A percentile compares a stretch with the other conserved stretches of the same genome.
These are phyloP conservation scores for Brachionus angularis DNA, from an alignment of 1,140 invertebrate genomes.

Conservation along the genomic window DNA sequence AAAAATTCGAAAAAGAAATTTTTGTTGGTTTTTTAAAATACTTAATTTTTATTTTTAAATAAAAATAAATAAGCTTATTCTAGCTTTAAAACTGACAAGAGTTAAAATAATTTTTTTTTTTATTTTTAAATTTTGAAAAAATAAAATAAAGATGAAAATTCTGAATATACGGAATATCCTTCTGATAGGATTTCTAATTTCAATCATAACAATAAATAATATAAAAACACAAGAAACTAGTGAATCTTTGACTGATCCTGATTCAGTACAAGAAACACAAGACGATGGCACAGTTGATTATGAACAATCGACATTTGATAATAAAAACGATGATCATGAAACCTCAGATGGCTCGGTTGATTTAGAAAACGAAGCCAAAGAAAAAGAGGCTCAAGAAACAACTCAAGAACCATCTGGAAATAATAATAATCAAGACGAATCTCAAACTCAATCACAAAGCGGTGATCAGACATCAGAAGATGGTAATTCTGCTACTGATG, in stretches of 20 bases:
- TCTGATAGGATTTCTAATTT: background rate
- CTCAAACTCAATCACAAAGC: background rate
- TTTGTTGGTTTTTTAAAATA: too few species aligned
- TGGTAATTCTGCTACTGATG: too few species aligned
- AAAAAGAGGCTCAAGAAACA: background rate
- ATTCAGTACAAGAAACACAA: background rate
- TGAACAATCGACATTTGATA: background rate
- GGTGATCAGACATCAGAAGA: too few species aligned
- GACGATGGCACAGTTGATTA: background rate
- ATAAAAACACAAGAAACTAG: too few species aligned
- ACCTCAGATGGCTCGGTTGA: constrained; percentile 9
- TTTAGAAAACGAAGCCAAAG: background rate
- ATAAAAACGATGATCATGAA: constrained; percentile 4
- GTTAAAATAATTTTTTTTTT: too few species aligned
- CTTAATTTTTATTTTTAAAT: too few species aligned
- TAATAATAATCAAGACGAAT: background rate
- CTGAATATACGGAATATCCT: constrained; percentile 21
- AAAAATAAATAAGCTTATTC: too few species aligned
- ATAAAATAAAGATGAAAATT: constrained; percentile 33
- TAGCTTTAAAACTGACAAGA: too few species aligned
- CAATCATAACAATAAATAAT: background rate
- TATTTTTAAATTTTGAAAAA: too few species aligned
- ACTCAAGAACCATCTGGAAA: background rate
- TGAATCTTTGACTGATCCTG: background rate
- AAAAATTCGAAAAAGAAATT: too few species aligned